Conservation (phyloP, 1,140 invertebrate genomes). For the Portunus trituberculatus region DNA sequence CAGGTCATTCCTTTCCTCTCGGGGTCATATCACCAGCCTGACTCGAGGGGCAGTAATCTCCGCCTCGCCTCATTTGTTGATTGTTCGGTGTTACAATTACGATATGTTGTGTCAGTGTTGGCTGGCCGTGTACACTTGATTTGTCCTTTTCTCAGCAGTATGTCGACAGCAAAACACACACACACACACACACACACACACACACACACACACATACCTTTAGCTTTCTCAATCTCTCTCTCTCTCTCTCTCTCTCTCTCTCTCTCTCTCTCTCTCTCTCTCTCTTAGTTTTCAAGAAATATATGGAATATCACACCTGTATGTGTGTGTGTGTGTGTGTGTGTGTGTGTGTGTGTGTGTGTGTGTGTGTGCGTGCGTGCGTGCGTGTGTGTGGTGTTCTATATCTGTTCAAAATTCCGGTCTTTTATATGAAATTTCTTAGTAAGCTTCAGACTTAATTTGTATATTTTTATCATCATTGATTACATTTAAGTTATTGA, state of each 20-base stretch:
- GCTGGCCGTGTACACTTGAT: background rate
- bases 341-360: background rate
- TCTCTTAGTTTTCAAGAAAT: background rate
- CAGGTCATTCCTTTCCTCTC: background rate
- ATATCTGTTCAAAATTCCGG: background rate
- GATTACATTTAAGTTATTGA: constrained; percentile 45
- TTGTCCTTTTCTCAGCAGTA: background rate
- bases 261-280: constrained; percentile 16
- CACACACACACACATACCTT: constrained; percentile 36
- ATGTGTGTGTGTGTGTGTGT: background rate
- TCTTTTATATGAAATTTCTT: background rate
- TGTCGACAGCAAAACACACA: constrained; percentile 10
- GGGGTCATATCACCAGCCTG: no score
- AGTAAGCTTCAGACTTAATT: constrained; percentile 16
- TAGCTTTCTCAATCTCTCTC: constrained; percentile 34
- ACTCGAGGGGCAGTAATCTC: no score
- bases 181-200: constrained; percentile 33
- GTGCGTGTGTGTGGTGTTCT: background rate
- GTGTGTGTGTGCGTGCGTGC: background rate
- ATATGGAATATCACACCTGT: background rate
- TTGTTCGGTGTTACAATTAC: no score
- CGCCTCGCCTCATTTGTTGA: no score
- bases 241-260: constrained; percentile 34
- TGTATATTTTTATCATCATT: constrained; percentile 31
- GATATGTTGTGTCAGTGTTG: no score